Conservation (phyloP, 2,888 invertebrate genomes). For the Tetragonula carbonaria region DNA sequence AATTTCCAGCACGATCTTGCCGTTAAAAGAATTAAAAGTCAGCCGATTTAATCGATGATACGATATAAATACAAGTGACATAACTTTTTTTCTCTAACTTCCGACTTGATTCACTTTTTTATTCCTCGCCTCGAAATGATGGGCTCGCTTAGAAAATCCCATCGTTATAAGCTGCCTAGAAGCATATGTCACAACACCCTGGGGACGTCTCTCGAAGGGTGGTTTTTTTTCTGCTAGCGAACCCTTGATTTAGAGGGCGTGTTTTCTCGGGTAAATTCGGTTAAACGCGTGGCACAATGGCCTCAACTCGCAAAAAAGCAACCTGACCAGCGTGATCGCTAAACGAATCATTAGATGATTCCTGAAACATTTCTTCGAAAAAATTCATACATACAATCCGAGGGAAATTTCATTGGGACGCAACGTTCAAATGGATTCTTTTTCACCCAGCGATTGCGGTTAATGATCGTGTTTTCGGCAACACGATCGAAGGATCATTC, state of each 20-base stretch:
- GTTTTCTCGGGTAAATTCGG: conserved; percentile 64
- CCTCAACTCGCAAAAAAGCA: conserved; percentile 2
- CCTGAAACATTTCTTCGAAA: no score
- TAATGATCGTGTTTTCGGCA: conserved; percentile 1
- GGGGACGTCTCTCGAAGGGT: conserved; percentile 66
- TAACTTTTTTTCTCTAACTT: background rate
- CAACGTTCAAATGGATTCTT: background rate
- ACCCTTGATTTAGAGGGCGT: conserved; percentile 71
- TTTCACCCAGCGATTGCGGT: background rate
- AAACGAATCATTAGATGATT: background rate
- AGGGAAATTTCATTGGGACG: background rate
- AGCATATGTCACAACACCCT: conserved; percentile 67
- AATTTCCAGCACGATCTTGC: no score
- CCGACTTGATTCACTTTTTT: conserved; percentile 3
- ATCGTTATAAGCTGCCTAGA: conserved; percentile 49
- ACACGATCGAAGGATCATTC: background rate
- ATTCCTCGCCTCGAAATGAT: conserved; percentile 11
- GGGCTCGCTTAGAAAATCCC: conserved; percentile 49
- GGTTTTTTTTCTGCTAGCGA: conserved; percentile 64
- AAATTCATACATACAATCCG: background rate
- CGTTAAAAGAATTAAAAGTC: no score
- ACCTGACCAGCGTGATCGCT: conserved; percentile 13
- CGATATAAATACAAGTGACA: background rate
- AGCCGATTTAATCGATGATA: background rate
- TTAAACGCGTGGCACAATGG: conserved; percentile 67